A percentile compares a stretch with the other conserved stretches of the same genome.
These are phyloP conservation scores for Hydrozoanthus gracilis DNA, from an alignment of 92 coral and sea anemone species.

Conservation along the genomic window DNA sequence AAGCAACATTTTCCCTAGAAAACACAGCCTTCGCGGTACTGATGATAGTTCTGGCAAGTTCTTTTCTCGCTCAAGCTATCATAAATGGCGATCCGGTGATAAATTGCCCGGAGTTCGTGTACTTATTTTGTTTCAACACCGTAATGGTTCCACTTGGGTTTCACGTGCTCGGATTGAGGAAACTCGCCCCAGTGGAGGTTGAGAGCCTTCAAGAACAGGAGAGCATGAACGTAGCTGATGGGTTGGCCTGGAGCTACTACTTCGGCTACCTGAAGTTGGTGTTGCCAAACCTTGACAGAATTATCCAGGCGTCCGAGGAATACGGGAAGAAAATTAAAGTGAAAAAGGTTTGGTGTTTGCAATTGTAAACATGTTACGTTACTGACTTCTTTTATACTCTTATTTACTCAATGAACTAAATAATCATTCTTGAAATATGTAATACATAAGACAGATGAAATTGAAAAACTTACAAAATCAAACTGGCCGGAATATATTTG, in stretches of 20 bases:
- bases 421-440: too few relatives aligned
- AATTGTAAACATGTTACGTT: not conserved
- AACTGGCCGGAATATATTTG: too few relatives aligned
- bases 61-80: not conserved
- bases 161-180: conserved; percentile 13
- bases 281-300: conserved; percentile 9
- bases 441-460: too few relatives aligned
- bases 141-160: conserved; percentile 17
- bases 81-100: not conserved
- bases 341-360: conserved; percentile 24
- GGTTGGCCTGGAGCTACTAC: conserved; percentile 36
- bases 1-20: conserved; percentile 36
- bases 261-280: conserved; percentile 38
- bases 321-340: conserved; percentile 13
- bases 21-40: not conserved
- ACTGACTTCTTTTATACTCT: too few relatives aligned
- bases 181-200: conserved; percentile 26
- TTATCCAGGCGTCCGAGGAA: conserved; percentile 3
- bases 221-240: conserved; percentile 27
- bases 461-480: too few relatives aligned
- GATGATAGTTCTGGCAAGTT: not conserved
- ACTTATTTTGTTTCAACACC: not conserved
- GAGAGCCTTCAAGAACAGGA: conserved; percentile 9
- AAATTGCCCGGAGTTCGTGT: conserved; percentile 4
- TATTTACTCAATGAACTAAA: too few relatives aligned